Conservation (phyloP, 2,888 invertebrate species). For the Tipula helvola region DNA sequence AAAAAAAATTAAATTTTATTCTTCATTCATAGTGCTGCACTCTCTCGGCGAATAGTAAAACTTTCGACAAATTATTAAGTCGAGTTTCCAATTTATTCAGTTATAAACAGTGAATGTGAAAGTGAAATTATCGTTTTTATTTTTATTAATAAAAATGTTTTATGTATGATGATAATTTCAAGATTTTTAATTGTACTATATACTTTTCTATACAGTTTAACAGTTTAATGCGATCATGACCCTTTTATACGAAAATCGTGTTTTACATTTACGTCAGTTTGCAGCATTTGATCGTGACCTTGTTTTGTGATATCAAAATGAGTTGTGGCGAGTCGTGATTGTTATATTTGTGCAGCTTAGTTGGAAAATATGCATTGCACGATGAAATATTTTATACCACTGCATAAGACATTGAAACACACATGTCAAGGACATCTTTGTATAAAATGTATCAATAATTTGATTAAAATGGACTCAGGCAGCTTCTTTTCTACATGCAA, state of each 20-base stretch:
- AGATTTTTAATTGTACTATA: neutral
- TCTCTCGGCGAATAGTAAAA: neutral
- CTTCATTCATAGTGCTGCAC: neutral
- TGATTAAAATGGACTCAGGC: no score
- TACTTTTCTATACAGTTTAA: neutral
- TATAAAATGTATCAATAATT: no score
- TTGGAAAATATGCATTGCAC: neutral
- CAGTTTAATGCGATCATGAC: neutral
- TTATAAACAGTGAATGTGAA: neutral
- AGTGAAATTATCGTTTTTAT: neutral
- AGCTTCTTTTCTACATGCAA: no score
- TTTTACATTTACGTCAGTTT: neutral
- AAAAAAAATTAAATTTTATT: neutral
- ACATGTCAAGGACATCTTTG: neutral
- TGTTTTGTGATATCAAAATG: neutral
- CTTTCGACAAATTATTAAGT: neutral
- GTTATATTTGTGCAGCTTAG: neutral
- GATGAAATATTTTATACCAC: neutral
- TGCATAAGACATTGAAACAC: neutral
- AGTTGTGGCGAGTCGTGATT: neutral
- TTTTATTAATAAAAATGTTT: neutral
- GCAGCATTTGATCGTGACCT: neutral
- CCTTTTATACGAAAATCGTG: neutral
- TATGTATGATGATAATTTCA: neutral
- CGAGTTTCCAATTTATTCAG: neutral